Evolutionary conservation across 2,888 invertebrate species (phyloP), one percentile per base, ranked within the genome.

Genomic region (Torymus texanus): DNA sequence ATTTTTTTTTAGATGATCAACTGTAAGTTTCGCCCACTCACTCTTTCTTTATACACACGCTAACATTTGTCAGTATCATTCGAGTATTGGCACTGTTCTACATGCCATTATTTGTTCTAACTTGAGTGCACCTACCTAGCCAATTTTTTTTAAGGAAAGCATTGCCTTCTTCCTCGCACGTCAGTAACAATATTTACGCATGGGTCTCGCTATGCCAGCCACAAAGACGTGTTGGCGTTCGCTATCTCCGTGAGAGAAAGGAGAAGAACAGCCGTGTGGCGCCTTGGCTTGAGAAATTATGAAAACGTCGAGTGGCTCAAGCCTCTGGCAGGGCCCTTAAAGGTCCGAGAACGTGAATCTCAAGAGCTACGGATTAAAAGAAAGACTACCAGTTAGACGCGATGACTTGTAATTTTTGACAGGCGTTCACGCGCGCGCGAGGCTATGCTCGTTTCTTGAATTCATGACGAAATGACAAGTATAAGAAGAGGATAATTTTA

Each of bases 301-400:
- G 85, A 86, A 84, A 84, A 85, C 83, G 83, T 87, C 85, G 83
- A 88, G 88, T 88, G 88, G 87, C 80, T 70, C 21, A n/a, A 21
- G 62, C 66, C 62, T 13, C 41, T 41, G 41, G 41, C 41, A 41
- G 83, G 82, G 84, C 83, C 84, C 86, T 88, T 83, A 82, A 85
- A 83, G 84, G 84, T 83, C 84, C 85, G 82, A 84, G 84, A 83
- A 84, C 84, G 79, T 18, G 18, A 5, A 21, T 59, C 53, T 51
- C 59, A 51, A 51, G 29, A 24, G 16, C 56, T 53, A 82, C 84
- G 85, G 88, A 88, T 89, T 89, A 88, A 88, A 88, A 88, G 88
- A 87, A 89, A 88, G 89, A 89, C 88, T 87, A 89, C 88, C 88
- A 90, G 90, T 90, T 90, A 90, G 88, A 85, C 88, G 86, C 88